A percentile compares a stretch with the other conserved stretches of the same genome.
Conservation (phyloP, 2,888 invertebrate genomes). For the Pyrgus malvae region DNA sequence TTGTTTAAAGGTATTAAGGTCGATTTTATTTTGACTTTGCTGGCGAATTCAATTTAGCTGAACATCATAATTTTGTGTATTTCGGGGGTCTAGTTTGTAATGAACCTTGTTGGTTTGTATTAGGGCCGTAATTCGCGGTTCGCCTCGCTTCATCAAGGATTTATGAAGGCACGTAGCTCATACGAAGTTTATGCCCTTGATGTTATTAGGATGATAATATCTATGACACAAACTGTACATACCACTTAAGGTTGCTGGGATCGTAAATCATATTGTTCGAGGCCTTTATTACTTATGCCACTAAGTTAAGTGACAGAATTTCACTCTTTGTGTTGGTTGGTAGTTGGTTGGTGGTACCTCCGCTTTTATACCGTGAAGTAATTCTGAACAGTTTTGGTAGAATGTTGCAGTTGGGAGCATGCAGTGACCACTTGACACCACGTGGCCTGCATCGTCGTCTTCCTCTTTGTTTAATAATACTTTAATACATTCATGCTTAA, state of each 20-base stretch:
- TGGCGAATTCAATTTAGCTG: constrained; percentile 10
- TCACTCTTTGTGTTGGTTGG: too few species aligned
- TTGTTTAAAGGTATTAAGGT: not conserved
- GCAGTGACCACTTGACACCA: too few species aligned
- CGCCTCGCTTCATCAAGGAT: constrained; percentile 1
- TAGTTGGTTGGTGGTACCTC: too few species aligned
- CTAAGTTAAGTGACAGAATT: too few species aligned
- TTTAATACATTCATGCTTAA: too few species aligned
- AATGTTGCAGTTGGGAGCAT: too few species aligned
- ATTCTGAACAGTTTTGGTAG: too few species aligned
- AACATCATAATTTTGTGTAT: constrained; percentile 11
- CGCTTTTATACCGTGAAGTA: too few species aligned
- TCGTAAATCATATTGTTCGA: too few species aligned
- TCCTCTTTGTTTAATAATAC: too few species aligned
- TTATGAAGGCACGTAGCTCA: constrained; percentile 20
- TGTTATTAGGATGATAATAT: constrained; percentile 21
- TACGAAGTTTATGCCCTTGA: constrained; percentile 11
- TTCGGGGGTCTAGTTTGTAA: not conserved
- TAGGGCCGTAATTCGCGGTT: constrained; percentile 1
- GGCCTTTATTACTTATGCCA: too few species aligned
- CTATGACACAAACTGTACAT: constrained; percentile 13
- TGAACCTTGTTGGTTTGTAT: not conserved
- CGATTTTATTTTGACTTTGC: not conserved
- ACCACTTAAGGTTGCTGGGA: not conserved
- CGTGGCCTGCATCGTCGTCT: too few species aligned